These are phyloP conservation scores for Prionailurus bengalensis DNA, from an alignment of 2,113 vertebrate genomes.

Conservation along the genomic window DNA sequence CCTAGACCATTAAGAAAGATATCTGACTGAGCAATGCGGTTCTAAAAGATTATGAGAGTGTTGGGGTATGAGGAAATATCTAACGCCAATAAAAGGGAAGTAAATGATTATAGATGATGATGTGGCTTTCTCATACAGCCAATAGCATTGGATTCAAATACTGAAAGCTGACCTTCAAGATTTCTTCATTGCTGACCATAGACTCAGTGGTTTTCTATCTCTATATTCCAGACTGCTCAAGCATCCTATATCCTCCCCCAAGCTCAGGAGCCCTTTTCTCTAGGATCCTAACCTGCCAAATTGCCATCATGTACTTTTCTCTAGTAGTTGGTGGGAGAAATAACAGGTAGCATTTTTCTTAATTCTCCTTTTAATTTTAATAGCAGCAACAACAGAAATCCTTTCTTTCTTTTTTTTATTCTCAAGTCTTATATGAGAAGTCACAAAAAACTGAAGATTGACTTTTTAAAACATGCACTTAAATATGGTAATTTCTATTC, in stretches of 20 bases:
- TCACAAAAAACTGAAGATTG: neutral
- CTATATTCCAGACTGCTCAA: neutral
- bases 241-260: neutral
- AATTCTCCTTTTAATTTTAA: neutral
- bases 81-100: neutral
- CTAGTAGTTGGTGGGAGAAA: neutral
- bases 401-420: neutral
- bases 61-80: neutral
- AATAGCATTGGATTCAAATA: neutral
- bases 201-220: neutral
- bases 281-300: neutral
- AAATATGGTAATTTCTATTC: neutral
- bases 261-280: neutral
- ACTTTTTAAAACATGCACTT: neutral
- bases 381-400: neutral
- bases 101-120: neutral
- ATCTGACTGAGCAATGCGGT: neutral
- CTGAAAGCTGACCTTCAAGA: neutral
- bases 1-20: neutral
- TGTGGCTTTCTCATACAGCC: neutral
- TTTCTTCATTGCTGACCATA: neutral
- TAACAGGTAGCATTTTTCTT: neutral
- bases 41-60: neutral
- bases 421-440: neutral
- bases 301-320: neutral